Percentiles rank a stretch among this genome's conserved stretches.
Evolutionary conservation across 1,140 invertebrate genomes (phyloP).

Genomic region (Solen grandis): DNA sequence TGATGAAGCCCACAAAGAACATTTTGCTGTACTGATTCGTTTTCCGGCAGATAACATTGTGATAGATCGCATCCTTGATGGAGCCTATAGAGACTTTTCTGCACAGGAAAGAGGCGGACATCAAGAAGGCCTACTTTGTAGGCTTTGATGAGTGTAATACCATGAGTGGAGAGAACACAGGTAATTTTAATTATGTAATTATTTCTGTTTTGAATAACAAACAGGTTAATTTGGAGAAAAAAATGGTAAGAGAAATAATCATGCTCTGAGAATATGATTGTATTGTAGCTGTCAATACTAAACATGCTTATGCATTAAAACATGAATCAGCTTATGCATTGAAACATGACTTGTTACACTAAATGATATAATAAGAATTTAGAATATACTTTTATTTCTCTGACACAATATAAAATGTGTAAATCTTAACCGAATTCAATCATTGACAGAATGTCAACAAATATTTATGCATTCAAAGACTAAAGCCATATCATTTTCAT

Average conservation of each 20-base stretch:
- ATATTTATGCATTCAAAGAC: background rate
- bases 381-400: background rate
- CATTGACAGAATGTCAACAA: background rate
- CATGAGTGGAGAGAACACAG: background rate
- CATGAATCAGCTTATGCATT: no score
- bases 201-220: background rate
- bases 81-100: constrained; percentile 4
- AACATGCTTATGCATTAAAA: no score
- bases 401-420: background rate
- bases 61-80: background rate
- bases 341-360: background rate
- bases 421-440: background rate
- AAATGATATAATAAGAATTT: background rate
- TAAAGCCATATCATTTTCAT: background rate
- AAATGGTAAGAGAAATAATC: no score
- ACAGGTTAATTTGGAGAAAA: background rate
- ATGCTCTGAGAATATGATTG: no score
- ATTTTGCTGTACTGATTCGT: constrained; percentile 22
- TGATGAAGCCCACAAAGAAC: constrained; percentile 31
- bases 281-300: no score
- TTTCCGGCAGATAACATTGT: background rate
- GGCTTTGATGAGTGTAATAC: constrained; percentile 25
- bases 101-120: constrained; percentile 9
- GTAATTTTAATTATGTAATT: background rate
- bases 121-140: constrained; percentile 24